phyloP scores from a whole-genome alignment of 1,140 invertebrate species.

The Patella vulgata region DNA sequence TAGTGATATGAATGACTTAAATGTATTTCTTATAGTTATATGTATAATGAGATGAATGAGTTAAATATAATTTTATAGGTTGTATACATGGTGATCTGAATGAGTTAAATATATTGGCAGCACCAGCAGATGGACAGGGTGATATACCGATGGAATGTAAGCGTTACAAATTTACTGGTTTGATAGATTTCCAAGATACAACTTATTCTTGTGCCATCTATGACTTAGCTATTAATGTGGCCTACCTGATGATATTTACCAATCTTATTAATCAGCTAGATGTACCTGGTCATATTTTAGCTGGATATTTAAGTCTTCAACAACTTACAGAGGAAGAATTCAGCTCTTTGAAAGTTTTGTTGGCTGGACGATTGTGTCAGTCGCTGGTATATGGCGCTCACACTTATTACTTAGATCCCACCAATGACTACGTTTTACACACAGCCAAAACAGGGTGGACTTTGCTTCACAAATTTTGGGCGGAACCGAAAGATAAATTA shows the following conservation, averaged over 20 bases:
- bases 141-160: conserved; percentile 14
- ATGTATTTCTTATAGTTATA: too few species aligned
- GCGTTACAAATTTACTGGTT: conserved; percentile 68
- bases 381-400: conserved; percentile 84
- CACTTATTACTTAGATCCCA: conserved; percentile 76
- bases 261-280: conserved; percentile 70
- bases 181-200: conserved; percentile 88
- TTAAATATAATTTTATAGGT: conserved; percentile 68
- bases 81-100: conserved; percentile 91
- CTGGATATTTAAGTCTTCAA: conserved; percentile 76
- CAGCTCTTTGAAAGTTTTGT: conserved; percentile 76
- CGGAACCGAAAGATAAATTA: conserved; percentile 62
- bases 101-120: conserved; percentile 86
- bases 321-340: conserved; percentile 74
- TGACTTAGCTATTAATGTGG: conserved; percentile 83
- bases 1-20: too few species aligned
- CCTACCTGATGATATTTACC: conserved; percentile 80
- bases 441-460: conserved; percentile 68
- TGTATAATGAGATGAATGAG: too few species aligned
- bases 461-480: conserved; percentile 66
- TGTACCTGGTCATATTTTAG: conserved; percentile 77
- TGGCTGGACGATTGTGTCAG: conserved; percentile 81
- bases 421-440: conserved; percentile 80
- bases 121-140: conserved; percentile 27
- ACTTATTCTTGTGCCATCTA: conserved; percentile 79